Evolutionary conservation across 2,113 vertebrate species (phyloP).

Genomic region (Solea solea): DNA sequence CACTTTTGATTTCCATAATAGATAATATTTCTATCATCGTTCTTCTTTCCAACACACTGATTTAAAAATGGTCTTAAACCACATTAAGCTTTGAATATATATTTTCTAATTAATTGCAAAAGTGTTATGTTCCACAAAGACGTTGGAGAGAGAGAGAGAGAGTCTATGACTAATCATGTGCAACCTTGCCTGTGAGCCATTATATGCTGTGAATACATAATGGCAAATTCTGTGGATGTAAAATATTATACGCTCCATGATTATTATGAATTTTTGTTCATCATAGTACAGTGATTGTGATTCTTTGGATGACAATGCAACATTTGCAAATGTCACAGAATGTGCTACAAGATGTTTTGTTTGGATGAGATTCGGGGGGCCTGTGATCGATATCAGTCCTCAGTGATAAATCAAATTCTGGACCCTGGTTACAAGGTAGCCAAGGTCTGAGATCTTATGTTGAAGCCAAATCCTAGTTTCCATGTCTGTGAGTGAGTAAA

Average conservation of each 20-base stretch:
- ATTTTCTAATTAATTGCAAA: neutral
- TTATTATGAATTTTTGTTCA: neutral
- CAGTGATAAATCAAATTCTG: too few species aligned
- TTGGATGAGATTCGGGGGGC: too few species aligned
- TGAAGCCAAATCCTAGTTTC: too few species aligned
- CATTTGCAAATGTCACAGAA: too few species aligned
- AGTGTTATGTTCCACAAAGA: neutral
- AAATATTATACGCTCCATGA: neutral
- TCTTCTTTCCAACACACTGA: conserved; percentile 6
- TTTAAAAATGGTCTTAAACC: neutral
- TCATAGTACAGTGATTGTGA: too few species aligned
- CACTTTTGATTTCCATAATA: conserved; percentile 28
- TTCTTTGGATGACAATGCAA: too few species aligned
- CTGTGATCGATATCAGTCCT: too few species aligned
- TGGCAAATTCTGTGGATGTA: neutral
- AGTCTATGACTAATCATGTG: neutral
- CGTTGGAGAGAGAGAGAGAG: neutral
- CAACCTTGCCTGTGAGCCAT: neutral
- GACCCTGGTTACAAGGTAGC: too few species aligned
- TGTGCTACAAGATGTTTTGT: too few species aligned
- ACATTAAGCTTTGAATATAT: neutral
- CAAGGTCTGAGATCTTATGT: too few species aligned
- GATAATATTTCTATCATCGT: conserved; percentile 9
- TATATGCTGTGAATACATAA: neutral
- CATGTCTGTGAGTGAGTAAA: too few species aligned